Percentiles rank a stretch among this genome's conserved stretches.
phyloP scores from a whole-genome alignment of 2,113 vertebrate genomes.

The Protobothrops mucrosquamatus region DNA sequence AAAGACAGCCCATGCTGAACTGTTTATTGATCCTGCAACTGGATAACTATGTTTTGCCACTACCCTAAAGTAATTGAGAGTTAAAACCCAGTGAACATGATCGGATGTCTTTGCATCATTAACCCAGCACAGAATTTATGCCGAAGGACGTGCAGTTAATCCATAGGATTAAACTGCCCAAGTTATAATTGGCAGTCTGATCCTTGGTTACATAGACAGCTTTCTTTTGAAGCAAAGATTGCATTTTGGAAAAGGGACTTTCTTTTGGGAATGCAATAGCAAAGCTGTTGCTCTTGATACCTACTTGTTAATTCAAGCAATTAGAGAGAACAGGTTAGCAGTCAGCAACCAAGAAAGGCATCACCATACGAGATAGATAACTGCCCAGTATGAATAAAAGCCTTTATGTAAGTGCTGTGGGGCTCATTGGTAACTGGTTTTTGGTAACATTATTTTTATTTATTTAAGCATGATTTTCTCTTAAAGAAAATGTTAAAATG shows the following conservation, averaged over 20 bases:
- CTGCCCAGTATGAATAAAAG: neutral
- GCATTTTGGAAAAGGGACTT: neutral
- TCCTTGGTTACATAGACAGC: constrained; percentile 14
- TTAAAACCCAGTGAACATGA: neutral
- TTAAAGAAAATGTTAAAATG: too few species aligned
- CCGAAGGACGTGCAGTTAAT: neutral
- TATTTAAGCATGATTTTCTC: neutral
- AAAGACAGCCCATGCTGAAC: neutral
- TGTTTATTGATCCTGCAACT: neutral
- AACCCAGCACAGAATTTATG: neutral
- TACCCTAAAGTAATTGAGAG: neutral
- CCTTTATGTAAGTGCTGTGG: neutral
- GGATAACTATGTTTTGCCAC: neutral
- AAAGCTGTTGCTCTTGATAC: neutral
- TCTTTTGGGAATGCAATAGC: neutral
- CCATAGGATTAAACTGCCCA: constrained; percentile 9
- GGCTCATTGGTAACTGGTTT: neutral
- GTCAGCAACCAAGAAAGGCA: neutral
- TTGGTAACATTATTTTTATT: neutral
- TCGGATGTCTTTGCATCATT: neutral
- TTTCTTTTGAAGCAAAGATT: neutral
- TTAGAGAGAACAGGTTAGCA: neutral
- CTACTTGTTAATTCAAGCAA: neutral
- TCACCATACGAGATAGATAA: neutral
- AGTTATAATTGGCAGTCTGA: constrained; percentile 1